Percentiles rank a stretch among this genome's conserved stretches.
Evolutionary conservation across 2,113 vertebrate genomes (phyloP).

Genomic region (Tachysurus vachellii): DNA sequence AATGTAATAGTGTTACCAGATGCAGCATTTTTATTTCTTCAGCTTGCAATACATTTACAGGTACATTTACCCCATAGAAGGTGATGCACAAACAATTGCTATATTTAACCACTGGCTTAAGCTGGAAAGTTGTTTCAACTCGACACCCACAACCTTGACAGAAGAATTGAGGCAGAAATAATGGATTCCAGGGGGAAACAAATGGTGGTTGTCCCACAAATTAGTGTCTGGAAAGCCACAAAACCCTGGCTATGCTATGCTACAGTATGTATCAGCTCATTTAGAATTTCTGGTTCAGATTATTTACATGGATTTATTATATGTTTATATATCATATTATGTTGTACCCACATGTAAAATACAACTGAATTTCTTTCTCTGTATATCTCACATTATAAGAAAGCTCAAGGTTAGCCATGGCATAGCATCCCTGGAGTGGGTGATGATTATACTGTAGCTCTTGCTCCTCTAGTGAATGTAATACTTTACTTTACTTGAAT

Average conservation of each 20-base stretch:
- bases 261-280: conserved; percentile 55
- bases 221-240: conserved; percentile 57
- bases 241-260: conserved; percentile 52
- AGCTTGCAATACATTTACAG: conserved; percentile 3
- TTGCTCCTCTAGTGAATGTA: background rate
- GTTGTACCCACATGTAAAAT: background rate
- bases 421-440: background rate
- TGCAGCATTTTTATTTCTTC: background rate
- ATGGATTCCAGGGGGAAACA: conserved; percentile 66
- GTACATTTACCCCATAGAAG: conserved; percentile 39
- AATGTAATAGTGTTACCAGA: conserved; percentile 9
- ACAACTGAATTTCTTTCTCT: background rate
- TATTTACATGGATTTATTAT: no score
- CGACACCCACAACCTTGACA: conserved; percentile 56
- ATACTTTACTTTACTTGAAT: no score
- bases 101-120: conserved; percentile 52
- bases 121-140: conserved; percentile 53
- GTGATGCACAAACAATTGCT: conserved; percentile 63
- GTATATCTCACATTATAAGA: background rate
- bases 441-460: background rate
- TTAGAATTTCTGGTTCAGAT: conserved; percentile 35
- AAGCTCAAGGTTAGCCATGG: background rate
- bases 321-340: background rate
- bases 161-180: conserved; percentile 60
- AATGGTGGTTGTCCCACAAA: conserved; percentile 60